These are phyloP conservation scores for Xestia ashworthii DNA, from an alignment of 2,888 invertebrate species.

Conservation along the genomic window DNA sequence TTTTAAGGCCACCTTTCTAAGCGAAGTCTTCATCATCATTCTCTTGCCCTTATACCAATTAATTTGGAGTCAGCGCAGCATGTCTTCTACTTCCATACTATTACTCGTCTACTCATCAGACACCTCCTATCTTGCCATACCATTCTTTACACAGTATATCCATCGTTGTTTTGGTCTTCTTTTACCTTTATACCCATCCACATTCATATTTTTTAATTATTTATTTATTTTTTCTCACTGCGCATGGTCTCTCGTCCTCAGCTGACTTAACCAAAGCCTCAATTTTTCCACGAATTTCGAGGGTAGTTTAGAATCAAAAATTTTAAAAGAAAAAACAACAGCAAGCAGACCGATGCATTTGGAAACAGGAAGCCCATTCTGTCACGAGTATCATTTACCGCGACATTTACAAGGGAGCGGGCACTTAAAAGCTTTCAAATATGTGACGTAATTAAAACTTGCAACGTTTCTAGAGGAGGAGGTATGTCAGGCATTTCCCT, in stretches of 20 bases:
- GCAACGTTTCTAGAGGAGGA: constrained; percentile 34
- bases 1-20: background rate
- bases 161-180: too few species aligned
- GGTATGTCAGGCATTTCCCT: constrained; percentile 54
- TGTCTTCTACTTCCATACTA: too few species aligned
- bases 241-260: background rate
- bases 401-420: constrained; percentile 43
- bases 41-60: too few species aligned
- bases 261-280: too few species aligned
- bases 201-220: too few species aligned
- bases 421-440: constrained; percentile 56
- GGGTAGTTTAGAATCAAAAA: constrained; percentile 24
- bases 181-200: too few species aligned
- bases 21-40: too few species aligned
- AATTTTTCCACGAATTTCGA: background rate
- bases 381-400: constrained; percentile 53
- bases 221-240: too few species aligned
- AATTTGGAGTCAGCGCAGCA: too few species aligned
- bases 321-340: background rate
- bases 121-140: too few species aligned
- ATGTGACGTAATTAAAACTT: constrained; percentile 59
- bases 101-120: too few species aligned
- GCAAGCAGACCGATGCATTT: constrained; percentile 16
- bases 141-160: too few species aligned
- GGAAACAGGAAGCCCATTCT: constrained; percentile 49